phyloP scores from a whole-genome alignment of 1,140 invertebrate species.

The Ips nitidus region DNA sequence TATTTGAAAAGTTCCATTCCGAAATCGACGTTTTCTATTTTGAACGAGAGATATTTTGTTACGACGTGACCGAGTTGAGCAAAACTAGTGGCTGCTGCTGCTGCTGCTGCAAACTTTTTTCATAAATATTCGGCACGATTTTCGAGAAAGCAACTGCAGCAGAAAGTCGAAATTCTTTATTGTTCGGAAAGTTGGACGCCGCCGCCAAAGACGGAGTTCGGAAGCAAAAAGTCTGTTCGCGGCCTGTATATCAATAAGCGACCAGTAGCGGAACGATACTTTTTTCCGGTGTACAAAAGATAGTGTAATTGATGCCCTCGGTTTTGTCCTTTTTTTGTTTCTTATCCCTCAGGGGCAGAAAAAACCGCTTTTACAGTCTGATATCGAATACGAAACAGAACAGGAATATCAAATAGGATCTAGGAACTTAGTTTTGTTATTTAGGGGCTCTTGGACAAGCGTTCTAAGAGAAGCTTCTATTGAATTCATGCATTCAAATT shows the following conservation, averaged over 20 bases:
- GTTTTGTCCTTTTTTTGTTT: too few species aligned
- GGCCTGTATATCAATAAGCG: slow-evolving; percentile 36
- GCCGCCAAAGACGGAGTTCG: slow-evolving; percentile 8
- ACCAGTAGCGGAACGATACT: slow-evolving; percentile 17
- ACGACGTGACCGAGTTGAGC: slow-evolving; percentile 36
- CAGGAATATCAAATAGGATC: too few species aligned
- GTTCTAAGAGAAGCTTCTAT: too few species aligned
- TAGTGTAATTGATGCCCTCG: too few species aligned
- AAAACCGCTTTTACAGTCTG: too few species aligned
- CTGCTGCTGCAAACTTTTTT: slow-evolving; percentile 33
- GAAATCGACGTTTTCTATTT: slow-evolving; percentile 38
- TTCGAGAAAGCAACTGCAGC: slow-evolving; percentile 36
- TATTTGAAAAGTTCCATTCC: slow-evolving; percentile 34
- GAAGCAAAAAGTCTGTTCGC: slow-evolving; percentile 30
- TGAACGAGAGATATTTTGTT: slow-evolving; percentile 35
- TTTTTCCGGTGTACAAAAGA: not conserved
- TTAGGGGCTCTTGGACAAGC: too few species aligned
- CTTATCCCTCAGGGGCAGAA: too few species aligned
- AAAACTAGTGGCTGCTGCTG: slow-evolving; percentile 33
- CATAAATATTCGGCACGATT: slow-evolving; percentile 39
- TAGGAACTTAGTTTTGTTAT: too few species aligned
- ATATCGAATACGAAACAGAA: too few species aligned
- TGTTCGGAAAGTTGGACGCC: slow-evolving; percentile 35
- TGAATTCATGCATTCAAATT: too few species aligned
- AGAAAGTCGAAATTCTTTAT: slow-evolving; percentile 37